Base-by-base conservation (phyloP, 2,888 invertebrate genomes). In the Sarcophaga carnaria region DNA sequence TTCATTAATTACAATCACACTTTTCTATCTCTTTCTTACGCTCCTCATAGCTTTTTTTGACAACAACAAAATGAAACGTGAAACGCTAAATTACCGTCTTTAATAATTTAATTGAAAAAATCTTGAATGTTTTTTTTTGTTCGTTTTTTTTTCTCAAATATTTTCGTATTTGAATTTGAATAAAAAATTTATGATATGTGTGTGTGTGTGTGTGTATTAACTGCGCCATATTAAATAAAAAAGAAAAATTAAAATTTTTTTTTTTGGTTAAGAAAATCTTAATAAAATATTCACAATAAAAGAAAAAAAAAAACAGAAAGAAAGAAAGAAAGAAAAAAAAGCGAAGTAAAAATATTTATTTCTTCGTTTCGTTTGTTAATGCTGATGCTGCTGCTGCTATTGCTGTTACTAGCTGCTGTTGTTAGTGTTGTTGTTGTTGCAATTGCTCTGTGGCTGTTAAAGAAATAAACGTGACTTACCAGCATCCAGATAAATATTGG, bases 401-500 rank as follows among this genome's bases (percentile, higher is more conserved):
- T 64, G 37, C 60, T 67, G 72, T 77, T 77, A 49, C 14, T 49
- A 14, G 14, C 69, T 84, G 60, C 80, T 80, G 66, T 66, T 76
- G 80, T 78, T 80, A 83, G 2, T 54, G 37, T 4, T 69, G 17
- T n/a, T n/a, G 1, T 62, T 81, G 70, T 54, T 64, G 37, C 25
- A 54, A 66, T 77, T 77, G 72, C 64, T 77, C 69, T 84, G 62
- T 84, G 84, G 66, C 80, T 78, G 83, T 78, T 83, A 83, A 85
- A 85, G 82, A 87, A 87, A 84, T 84, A 92, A 90, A 92, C 92
- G 92, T 92, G 92, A 92, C 92, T 92, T 90, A 89, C 91, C 90
- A 90, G 90, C 91, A 92, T 92, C 92, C 92, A 92, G 87, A 87
- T 87, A 92, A 92, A 92, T 92, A 90, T 90, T 89, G 37, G 90